Conservation (phyloP, 1,140 invertebrate species). For the Alviniconcha marisindica region DNA sequence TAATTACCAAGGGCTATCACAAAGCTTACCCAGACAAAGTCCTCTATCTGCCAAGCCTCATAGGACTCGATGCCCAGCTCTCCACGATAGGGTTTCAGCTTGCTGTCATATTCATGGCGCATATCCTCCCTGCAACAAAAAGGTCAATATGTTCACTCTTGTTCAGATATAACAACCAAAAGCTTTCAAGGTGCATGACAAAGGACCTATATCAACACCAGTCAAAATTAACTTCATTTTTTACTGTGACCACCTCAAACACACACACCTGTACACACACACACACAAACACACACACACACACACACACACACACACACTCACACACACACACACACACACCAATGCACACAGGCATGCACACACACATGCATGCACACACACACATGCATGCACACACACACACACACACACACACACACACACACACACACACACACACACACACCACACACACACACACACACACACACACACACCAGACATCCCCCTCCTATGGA, state of each 20-base stretch:
- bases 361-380: not conserved
- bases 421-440: not conserved
- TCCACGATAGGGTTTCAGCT: constrained; percentile 61
- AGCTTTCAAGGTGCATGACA: not conserved
- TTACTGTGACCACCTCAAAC: not conserved
- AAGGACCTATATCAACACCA: not conserved
- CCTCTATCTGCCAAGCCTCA: constrained; percentile 57
- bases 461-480: not conserved
- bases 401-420: not conserved
- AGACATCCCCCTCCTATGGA: not conserved
- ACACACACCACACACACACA: not conserved
- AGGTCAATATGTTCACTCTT: not conserved
- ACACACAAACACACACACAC: not conserved
- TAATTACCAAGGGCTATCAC: no score
- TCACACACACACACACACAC: no score
- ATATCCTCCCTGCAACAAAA: constrained; percentile 51
- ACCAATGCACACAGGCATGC: not conserved
- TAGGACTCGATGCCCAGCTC: constrained; percentile 64
- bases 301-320: no score
- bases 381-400: not conserved
- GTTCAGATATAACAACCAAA: not conserved
- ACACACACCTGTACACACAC: constrained; percentile 20
- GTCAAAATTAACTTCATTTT: not conserved
- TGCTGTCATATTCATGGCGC: constrained; percentile 54
- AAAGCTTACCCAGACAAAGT: constrained; percentile 55